phyloP scores from a whole-genome alignment of 2,113 vertebrate genomes.

The Variabilichromis moorii region DNA sequence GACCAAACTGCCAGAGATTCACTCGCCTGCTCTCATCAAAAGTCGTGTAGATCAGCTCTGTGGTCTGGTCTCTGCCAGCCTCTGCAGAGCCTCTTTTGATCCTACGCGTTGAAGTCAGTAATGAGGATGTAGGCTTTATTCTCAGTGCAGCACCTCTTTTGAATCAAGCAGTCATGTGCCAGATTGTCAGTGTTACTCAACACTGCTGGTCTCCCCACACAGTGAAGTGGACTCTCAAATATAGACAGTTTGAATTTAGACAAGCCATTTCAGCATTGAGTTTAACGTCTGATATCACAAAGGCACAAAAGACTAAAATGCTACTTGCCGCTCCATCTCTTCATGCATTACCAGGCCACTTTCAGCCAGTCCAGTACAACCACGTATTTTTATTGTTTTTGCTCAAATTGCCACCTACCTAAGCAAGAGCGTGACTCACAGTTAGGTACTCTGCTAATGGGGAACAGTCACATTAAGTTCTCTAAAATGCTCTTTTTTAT shows the following conservation, averaged over 20 bases:
- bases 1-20: not conserved
- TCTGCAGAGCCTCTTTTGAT: constrained; percentile 31
- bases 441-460: not conserved
- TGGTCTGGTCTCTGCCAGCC: not conserved
- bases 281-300: not conserved
- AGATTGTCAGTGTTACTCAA: not conserved
- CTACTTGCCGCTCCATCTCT: not conserved
- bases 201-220: not conserved
- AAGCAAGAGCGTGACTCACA: not conserved
- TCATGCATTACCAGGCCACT: not conserved
- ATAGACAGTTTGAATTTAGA: not conserved
- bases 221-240: not conserved
- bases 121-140: constrained; percentile 25
- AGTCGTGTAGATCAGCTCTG: not conserved
- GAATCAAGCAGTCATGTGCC: not conserved
- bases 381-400: not conserved
- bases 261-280: not conserved
- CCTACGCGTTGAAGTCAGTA: constrained; percentile 9
- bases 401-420: not conserved
- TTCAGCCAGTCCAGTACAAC: not conserved
- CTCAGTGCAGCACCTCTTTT: not conserved
- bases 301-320: not conserved
- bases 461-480: not conserved
- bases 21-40: constrained; percentile 1
- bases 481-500: not conserved